These are phyloP conservation scores for Jaculus jaculus DNA, from an alignment of 2,113 vertebrate genomes.

Conservation along the genomic window DNA sequence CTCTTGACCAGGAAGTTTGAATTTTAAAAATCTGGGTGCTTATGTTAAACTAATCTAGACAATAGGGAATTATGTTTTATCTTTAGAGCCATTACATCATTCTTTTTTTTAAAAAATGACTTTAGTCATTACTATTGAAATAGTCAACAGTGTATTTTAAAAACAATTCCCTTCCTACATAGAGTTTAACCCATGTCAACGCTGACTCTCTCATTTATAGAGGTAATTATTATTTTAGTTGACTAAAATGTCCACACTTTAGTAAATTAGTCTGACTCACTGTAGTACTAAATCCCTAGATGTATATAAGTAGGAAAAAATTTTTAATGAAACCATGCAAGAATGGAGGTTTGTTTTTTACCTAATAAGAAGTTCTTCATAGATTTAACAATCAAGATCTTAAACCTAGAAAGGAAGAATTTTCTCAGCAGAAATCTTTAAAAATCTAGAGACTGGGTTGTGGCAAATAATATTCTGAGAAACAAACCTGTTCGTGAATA, in stretches of 20 bases:
- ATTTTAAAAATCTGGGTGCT: constrained; percentile 41
- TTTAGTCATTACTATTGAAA: constrained; percentile 70
- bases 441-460: constrained; percentile 43
- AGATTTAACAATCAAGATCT: constrained; percentile 32
- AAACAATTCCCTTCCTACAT: constrained; percentile 75
- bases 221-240: constrained; percentile 77
- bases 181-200: constrained; percentile 67
- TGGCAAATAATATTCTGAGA: constrained; percentile 31
- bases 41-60: constrained; percentile 63
- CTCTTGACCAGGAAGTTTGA: not conserved
- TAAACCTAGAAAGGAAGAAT: constrained; percentile 42
- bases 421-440: constrained; percentile 30
- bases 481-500: constrained; percentile 1
- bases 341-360: not conserved
- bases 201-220: not conserved
- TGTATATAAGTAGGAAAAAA: constrained; percentile 57
- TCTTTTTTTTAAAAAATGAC: not conserved
- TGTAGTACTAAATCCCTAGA: constrained; percentile 68
- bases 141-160: constrained; percentile 77
- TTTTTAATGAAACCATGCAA: constrained; percentile 49
- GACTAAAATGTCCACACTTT: constrained; percentile 62
- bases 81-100: constrained; percentile 57
- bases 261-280: constrained; percentile 36
- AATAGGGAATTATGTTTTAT: constrained; percentile 63
- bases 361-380: constrained; percentile 63